A percentile compares a stretch with the other conserved stretches of the same genome.
Conservation (phyloP, 2,113 vertebrate species). For the Pavo muticus region DNA sequence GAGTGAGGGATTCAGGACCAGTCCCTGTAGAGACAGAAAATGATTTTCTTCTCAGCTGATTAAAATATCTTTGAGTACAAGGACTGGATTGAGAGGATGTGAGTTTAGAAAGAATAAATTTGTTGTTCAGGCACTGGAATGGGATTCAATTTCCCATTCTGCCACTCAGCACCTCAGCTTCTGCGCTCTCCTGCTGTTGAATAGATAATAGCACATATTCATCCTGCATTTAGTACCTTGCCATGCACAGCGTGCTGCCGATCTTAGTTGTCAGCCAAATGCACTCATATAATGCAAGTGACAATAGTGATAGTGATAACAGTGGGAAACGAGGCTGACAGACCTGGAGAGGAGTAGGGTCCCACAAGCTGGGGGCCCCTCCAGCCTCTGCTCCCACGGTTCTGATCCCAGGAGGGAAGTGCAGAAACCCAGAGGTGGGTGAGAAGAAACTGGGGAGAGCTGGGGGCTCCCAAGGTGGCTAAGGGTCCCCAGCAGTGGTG, state of each 20-base stretch:
- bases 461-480: not conserved
- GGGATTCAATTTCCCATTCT: conserved; percentile 44
- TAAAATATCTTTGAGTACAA: conserved; percentile 15
- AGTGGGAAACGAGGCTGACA: not conserved
- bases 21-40: not conserved
- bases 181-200: conserved; percentile 1
- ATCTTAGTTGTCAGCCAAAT: conserved; percentile 5
- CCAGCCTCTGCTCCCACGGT: not conserved
- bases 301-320: not conserved
- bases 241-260: not conserved
- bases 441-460: not conserved
- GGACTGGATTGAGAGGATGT: not conserved
- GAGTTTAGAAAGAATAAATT: conserved; percentile 36
- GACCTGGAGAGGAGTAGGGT: not conserved
- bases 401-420: not conserved
- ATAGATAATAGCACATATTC: conserved; percentile 33
- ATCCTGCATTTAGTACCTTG: not conserved
- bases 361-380: accelerated
- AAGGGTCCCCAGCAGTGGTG: not conserved
- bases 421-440: not conserved
- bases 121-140: conserved; percentile 13
- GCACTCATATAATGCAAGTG: not conserved
- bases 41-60: conserved; percentile 17
- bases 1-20: not conserved
- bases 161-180: not conserved